phyloP scores from a whole-genome alignment of 23 tunicate genomes.

The Corella eumyota region DNA sequence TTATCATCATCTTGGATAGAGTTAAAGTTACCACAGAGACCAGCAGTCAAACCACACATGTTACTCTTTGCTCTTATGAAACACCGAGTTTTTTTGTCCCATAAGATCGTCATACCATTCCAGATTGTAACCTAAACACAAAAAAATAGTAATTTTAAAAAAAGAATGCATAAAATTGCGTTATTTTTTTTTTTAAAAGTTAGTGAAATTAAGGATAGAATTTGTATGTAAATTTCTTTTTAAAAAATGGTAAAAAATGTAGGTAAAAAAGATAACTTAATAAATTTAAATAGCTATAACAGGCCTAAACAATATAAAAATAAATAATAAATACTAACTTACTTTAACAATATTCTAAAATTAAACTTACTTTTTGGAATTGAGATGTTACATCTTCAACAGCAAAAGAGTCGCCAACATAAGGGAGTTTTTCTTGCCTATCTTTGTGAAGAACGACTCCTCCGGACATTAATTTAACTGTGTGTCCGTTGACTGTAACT shows the following conservation, averaged over 20 bases:
- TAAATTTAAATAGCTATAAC: no score
- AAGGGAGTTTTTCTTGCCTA: slow-evolving; percentile 66
- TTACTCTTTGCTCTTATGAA: slow-evolving; percentile 87
- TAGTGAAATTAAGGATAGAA: no score
- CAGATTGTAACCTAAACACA: slow-evolving; percentile 75
- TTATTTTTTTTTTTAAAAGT: no score
- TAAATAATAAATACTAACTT: no score
- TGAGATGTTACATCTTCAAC: slow-evolving; percentile 86
- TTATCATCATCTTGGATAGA: slow-evolving; percentile 84
- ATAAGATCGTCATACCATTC: slow-evolving; percentile 97
- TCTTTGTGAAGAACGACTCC: slow-evolving; percentile 73
- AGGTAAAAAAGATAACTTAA: no score
- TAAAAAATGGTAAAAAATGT: no score
- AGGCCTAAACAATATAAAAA: no score
- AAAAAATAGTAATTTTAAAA: neutral
- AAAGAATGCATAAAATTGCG: no score
- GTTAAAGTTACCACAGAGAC: slow-evolving; percentile 99
- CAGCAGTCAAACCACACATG: slow-evolving; percentile 81
- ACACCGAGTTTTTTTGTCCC: slow-evolving; percentile 82
- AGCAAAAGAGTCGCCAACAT: slow-evolving; percentile 57
- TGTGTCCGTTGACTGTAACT: slow-evolving; percentile 75
- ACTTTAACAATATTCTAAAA: no score
- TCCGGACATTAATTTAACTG: slow-evolving; percentile 75
- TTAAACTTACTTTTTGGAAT: slow-evolving; percentile 69
- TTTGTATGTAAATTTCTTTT: no score